Percentiles rank a stretch among this genome's conserved stretches.
These are phyloP conservation scores for Microhierax caerulescens DNA, from an alignment of 2,797 vertebrate species.

Conservation along the genomic window DNA sequence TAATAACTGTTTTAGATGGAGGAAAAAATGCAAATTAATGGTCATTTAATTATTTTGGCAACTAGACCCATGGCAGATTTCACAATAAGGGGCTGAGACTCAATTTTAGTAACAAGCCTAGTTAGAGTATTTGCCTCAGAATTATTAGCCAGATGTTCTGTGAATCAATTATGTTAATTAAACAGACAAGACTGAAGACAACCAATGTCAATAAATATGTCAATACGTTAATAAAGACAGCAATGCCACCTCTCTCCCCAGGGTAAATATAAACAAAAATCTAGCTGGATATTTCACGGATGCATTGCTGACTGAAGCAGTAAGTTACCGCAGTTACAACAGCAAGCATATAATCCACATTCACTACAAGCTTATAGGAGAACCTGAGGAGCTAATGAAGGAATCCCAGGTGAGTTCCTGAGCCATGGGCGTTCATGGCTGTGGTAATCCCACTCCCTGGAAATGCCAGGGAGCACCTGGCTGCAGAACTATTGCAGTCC, in stretches of 20 bases:
- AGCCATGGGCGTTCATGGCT: not conserved
- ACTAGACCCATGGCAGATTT: not conserved
- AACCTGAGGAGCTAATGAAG: not conserved
- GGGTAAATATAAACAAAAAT: not conserved
- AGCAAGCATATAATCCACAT: not conserved
- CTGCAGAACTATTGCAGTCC: not conserved
- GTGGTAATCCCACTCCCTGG: not conserved
- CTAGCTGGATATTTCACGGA: not conserved
- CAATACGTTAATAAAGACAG: not conserved
- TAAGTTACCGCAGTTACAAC: not conserved
- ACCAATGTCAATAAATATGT: not conserved
- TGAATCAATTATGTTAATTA: conserved; percentile 32
- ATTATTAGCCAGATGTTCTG: not conserved
- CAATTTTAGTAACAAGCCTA: conserved; percentile 1
- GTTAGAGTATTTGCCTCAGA: conserved; percentile 2
- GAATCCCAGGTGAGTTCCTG: not conserved
- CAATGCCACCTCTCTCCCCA: not conserved
- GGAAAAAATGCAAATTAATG: not conserved
- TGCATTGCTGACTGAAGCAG: not conserved
- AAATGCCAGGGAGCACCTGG: not conserved
- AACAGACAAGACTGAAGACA: conserved; percentile 7
- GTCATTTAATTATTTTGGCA: not conserved
- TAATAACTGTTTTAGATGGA: not conserved
- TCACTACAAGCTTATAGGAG: not conserved
- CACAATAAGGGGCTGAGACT: not conserved